phyloP scores from a whole-genome alignment of 2,113 vertebrate genomes.

The Corythornis madagascariensis region DNA sequence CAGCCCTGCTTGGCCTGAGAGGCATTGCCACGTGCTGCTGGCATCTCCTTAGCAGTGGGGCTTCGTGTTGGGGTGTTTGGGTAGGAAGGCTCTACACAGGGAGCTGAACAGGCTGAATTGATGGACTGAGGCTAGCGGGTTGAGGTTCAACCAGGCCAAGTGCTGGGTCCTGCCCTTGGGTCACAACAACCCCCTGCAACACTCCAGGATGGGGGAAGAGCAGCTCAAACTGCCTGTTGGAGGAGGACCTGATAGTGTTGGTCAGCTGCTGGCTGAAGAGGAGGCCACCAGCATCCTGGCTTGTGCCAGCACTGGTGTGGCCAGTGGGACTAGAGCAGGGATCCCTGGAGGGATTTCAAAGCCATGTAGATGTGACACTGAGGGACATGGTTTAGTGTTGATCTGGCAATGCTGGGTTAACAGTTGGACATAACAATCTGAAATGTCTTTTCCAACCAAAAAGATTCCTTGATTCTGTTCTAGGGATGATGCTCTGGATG shows the following conservation, averaged over 20 bases:
- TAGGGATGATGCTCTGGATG: fast-evolving
- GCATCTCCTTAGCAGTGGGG: neutral
- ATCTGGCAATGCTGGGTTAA: neutral
- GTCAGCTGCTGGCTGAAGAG: too few relatives aligned
- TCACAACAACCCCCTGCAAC: too few relatives aligned
- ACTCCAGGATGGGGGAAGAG: too few relatives aligned
- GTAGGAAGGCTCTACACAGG: neutral
- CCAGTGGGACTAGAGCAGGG: too few relatives aligned
- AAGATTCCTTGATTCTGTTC: neutral
- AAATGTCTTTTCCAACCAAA: neutral
- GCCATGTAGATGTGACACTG: neutral
- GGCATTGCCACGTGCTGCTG: neutral
- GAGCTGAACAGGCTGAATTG: neutral
- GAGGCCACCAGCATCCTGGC: too few relatives aligned
- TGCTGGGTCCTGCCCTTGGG: too few relatives aligned
- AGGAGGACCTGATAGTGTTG: too few relatives aligned
- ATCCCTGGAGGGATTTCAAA: neutral
- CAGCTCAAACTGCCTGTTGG: too few relatives aligned
- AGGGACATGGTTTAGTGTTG: neutral
- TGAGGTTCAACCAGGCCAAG: neutral
- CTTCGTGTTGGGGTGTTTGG: fast-evolving
- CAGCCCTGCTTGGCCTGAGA: neutral
- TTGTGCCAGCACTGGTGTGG: too few relatives aligned
- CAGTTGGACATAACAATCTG: neutral
- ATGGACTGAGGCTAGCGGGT: too few relatives aligned